A percentile compares a stretch with the other conserved stretches of the same genome.
Evolutionary conservation across 2,113 vertebrate genomes (phyloP).

Genomic region (Myrmecobius fasciatus): DNA sequence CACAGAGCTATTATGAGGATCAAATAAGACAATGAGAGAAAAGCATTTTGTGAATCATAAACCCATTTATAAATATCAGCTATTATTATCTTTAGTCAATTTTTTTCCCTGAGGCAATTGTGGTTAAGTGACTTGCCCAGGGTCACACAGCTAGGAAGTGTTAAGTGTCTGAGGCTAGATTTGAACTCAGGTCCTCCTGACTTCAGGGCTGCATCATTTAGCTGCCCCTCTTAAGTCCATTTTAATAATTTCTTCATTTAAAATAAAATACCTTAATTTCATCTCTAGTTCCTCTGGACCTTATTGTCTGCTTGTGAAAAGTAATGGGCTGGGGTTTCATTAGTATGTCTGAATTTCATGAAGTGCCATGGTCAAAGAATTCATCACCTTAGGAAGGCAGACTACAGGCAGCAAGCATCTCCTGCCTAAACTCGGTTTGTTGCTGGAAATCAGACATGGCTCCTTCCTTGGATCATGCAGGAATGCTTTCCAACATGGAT

Average conservation of each 20-base stretch:
- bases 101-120: too few relatives aligned
- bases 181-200: too few relatives aligned
- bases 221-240: background rate
- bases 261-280: background rate
- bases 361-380: background rate
- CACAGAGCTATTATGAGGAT: background rate
- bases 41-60: background rate
- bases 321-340: background rate
- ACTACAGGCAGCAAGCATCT: background rate
- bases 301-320: background rate
- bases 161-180: too few relatives aligned
- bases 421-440: background rate
- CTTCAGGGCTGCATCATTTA: too few relatives aligned
- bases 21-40: background rate
- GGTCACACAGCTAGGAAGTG: too few relatives aligned
- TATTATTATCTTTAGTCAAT: background rate
- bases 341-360: background rate
- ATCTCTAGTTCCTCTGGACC: background rate
- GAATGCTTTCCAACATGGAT: background rate
- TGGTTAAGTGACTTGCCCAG: too few relatives aligned
- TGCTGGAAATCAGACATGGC: background rate
- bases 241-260: background rate
- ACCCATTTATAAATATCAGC: background rate
- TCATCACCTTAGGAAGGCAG: background rate
- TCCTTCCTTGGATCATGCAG: background rate